Evolutionary conservation across 1,140 invertebrate species (phyloP), one percentile per base, ranked within the genome.

Genomic region (Phortica variegata): DNA sequence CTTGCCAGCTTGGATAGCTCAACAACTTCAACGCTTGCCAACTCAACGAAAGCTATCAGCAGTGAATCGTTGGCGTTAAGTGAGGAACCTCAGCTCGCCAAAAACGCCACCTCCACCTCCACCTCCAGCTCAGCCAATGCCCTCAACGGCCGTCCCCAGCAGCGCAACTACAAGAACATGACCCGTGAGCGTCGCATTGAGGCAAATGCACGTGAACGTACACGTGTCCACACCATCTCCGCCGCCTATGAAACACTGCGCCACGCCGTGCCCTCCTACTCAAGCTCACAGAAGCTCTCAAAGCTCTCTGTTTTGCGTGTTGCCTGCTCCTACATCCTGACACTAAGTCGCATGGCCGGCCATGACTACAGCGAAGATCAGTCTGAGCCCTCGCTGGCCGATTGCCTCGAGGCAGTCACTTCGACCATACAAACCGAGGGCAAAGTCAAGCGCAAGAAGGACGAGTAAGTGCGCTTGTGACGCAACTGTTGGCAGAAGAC

Each of bases 131-230:
- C 34, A 13, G 20, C 19, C 12, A 15, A 38, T 1, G 36, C 13
- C 38, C 34, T 18, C 31, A 20, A 21, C 32, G 36, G 10, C 31
- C 79, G 79, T 8, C 77, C 82, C 19, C 84, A 90, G 41, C 88
- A 91, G 59, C 85, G 92, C 50, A 95, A 95, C 73, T 95, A 95
- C 75, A 95, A 96, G 70, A 95, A 94, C 68, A 95, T 95, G 92
- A 95, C 91, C 0, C 79, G 91, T 18, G 92, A 95, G 65, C 80
- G 93, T 50, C 78, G 93, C 21, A 93, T 95, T 60, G 93, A 97
- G 76, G 93, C 93, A 1, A 97, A 97, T 63, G 93, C 93, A 0
- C 80, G 93, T 2, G 93, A 97, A 75, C 78, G 93, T 26, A 93
- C 93, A 7, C 79, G 93, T 33, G 93, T 97, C 1, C 93, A 97